Conservation (phyloP, 35 echinoderm and acorn worm genomes). For the Lytechinus variegatus region DNA sequence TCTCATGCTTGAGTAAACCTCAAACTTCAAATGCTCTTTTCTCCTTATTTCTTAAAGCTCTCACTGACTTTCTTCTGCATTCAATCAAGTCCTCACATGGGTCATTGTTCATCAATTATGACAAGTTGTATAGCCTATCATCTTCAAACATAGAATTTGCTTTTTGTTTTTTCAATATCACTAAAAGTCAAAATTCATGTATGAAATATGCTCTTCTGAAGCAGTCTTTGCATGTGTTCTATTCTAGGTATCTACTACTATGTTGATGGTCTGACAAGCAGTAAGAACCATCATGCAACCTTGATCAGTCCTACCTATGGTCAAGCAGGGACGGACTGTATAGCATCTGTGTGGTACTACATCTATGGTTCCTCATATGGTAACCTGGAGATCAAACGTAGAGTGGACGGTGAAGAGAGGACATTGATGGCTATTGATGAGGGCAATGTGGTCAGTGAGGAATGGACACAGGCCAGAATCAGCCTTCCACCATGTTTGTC, state of each 20-base stretch:
- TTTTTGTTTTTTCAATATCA: too few relatives aligned
- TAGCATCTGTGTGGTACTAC: slow-evolving; percentile 80
- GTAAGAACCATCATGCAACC: slow-evolving; percentile 50
- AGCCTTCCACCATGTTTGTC: slow-evolving; percentile 60
- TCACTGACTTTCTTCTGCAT: too few relatives aligned
- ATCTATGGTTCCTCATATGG: slow-evolving; percentile 74
- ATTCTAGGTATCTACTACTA: slow-evolving; percentile 77
- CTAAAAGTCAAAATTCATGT: too few relatives aligned
- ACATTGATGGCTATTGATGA: slow-evolving; percentile 54
- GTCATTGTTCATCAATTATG: too few relatives aligned
- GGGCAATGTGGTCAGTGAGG: slow-evolving; percentile 45
- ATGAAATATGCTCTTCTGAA: too few relatives aligned
- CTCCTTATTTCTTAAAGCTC: too few relatives aligned
- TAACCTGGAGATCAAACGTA: slow-evolving; percentile 59
- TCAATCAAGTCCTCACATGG: too few relatives aligned
- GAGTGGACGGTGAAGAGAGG: slow-evolving; percentile 48
- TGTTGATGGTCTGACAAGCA: slow-evolving; percentile 67
- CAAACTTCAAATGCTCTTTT: too few relatives aligned
- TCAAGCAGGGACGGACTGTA: slow-evolving; percentile 65
- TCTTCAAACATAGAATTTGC: too few relatives aligned
- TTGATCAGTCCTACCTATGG: slow-evolving; percentile 69
- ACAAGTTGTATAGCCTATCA: too few relatives aligned
- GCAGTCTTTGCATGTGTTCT: background rate
- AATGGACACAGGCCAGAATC: slow-evolving; percentile 63
- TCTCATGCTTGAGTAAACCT: too few relatives aligned